Evolutionary conservation across 2,888 invertebrate genomes (phyloP).

Genomic region (Adineta ricciae): DNA sequence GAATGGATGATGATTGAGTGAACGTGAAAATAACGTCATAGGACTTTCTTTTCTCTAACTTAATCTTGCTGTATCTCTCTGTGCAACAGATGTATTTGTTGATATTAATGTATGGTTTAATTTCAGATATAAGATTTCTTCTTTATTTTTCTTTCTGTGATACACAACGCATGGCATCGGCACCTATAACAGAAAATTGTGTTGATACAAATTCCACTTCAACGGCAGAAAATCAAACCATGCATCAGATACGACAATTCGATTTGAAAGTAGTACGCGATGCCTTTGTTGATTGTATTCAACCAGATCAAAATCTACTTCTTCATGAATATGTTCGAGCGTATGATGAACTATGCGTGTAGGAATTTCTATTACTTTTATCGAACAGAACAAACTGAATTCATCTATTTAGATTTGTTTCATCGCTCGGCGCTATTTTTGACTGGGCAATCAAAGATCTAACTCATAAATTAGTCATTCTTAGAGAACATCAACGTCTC

Average conservation of each 20-base stretch:
- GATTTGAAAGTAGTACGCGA: neutral
- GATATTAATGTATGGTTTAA: neutral
- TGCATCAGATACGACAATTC: neutral
- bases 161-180: neutral
- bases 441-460: neutral
- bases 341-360: conserved; percentile 1
- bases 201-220: no score
- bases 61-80: no score
- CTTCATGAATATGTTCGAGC: neutral
- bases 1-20: neutral
- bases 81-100: neutral
- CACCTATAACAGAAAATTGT: neutral
- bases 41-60: no score
- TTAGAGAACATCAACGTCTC: neutral
- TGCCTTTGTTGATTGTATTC: neutral
- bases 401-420: neutral
- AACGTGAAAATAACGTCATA: no score
- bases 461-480: neutral
- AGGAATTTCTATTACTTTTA: neutral
- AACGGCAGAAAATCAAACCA: no score
- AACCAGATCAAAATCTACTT: neutral
- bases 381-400: neutral
- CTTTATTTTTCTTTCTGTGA: neutral
- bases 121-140: neutral
- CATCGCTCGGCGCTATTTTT: neutral